These are phyloP conservation scores for Umimayanthus chanpuru DNA, from an alignment of 92 coral and sea anemone species.

Conservation along the genomic window DNA sequence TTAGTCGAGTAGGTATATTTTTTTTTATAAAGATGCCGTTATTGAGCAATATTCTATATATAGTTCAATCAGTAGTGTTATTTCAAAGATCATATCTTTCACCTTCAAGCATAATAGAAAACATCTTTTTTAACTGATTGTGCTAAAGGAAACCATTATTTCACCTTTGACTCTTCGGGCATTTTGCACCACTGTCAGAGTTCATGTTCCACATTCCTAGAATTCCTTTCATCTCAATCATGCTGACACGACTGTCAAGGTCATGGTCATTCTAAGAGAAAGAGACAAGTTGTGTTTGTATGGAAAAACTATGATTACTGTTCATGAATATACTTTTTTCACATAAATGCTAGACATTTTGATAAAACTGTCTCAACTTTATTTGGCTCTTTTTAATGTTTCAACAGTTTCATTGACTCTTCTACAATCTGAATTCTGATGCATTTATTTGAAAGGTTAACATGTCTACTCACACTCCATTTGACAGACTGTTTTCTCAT, in stretches of 20 bases:
- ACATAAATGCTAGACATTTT: background rate
- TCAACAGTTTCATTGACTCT: background rate
- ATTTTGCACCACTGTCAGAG: background rate
- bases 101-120: background rate
- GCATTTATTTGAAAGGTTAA: background rate
- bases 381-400: background rate
- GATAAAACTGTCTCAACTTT: no score
- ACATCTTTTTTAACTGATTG: background rate
- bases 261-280: slow-evolving; percentile 1
- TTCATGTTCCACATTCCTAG: background rate
- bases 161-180: slow-evolving; percentile 6
- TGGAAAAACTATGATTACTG: background rate
- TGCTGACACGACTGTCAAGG: background rate
- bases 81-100: background rate
- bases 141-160: background rate
- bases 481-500: background rate
- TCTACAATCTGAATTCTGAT: background rate
- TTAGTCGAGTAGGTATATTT: background rate
- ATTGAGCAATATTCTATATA: background rate
- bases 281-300: background rate
- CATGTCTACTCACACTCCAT: background rate
- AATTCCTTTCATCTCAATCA: slow-evolving; percentile 4
- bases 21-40: background rate
- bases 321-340: background rate
- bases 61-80: background rate